Evolutionary conservation across 2,797 vertebrate genomes (phyloP).

Genomic region (Gastrophryne carolinensis): DNA sequence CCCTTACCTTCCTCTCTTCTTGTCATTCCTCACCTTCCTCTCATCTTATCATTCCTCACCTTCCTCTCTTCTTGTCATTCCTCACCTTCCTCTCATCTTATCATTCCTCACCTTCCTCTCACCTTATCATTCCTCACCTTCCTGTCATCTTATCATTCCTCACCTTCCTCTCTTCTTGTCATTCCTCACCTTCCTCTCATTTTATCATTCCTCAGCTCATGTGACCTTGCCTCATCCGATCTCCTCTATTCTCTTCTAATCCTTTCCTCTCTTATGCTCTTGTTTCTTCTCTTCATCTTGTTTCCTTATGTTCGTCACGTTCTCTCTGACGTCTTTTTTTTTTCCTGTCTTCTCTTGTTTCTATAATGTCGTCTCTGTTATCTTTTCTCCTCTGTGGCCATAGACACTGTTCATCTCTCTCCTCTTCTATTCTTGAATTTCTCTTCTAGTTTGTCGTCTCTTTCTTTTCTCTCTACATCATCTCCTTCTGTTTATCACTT

Average conservation of each 20-base stretch:
- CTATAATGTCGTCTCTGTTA: neutral
- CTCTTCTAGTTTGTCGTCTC: too few species aligned
- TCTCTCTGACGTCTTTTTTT: too few species aligned
- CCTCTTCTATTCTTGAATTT: neutral
- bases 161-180: neutral
- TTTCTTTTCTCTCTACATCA: neutral
- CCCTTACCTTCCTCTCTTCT: neutral
- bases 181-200: neutral
- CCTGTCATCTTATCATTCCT: neutral
- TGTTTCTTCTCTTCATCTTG: neutral
- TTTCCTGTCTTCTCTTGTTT: too few species aligned
- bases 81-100: neutral
- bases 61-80: neutral
- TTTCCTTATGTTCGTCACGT: too few species aligned
- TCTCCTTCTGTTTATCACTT: too few species aligned
- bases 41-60: too few species aligned
- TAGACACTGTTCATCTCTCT: neutral
- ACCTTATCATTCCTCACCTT: neutral
- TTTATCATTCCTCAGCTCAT: neutral
- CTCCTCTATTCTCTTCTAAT: neutral
- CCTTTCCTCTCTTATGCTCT: neutral
- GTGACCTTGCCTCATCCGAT: neutral
- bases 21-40: neutral
- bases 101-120: neutral
- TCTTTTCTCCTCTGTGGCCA: neutral